These are phyloP conservation scores for Scaeva pyrastri DNA, from an alignment of 2,888 invertebrate species.

Conservation along the genomic window DNA sequence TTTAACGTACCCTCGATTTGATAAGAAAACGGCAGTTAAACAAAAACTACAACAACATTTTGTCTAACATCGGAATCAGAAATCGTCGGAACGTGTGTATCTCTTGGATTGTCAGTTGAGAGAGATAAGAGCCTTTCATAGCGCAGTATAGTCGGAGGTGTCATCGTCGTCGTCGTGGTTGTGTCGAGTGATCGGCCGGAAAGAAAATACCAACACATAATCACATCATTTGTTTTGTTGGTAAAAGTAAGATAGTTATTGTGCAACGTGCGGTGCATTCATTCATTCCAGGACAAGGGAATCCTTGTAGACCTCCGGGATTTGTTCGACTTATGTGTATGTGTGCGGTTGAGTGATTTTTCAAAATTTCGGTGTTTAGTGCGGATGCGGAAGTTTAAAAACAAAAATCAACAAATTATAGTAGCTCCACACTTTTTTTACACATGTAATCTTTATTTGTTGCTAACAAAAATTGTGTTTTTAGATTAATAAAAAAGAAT, in stretches of 20 bases:
- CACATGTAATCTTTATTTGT: not conserved
- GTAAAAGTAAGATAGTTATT: not conserved
- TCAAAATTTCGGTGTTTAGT: not conserved
- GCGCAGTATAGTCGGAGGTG: conserved; percentile 33
- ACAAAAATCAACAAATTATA: not conserved
- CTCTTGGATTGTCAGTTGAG: conserved; percentile 61
- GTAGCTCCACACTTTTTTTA: conserved; percentile 32
- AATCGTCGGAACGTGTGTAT: conserved; percentile 60
- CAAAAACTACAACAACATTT: not conserved
- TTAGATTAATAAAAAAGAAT: not conserved
- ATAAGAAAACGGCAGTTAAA: conserved; percentile 71
- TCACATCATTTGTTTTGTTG: not conserved
- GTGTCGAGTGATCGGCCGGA: conserved; percentile 40
- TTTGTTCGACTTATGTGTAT: too few relatives aligned
- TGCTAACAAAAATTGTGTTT: not conserved
- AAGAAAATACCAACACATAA: not conserved
- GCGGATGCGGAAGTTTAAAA: not conserved
- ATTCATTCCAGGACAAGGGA: conserved; percentile 2
- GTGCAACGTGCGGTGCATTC: not conserved
- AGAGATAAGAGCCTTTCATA: conserved; percentile 51
- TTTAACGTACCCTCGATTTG: conserved; percentile 36
- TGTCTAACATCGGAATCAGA: conserved; percentile 61
- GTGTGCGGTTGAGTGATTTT: not conserved
- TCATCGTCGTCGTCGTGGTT: too few relatives aligned
- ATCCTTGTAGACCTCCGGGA: not conserved